Evolutionary conservation across 2,888 invertebrate species (phyloP), one percentile per base, ranked within the genome.

Genomic region (Coenonympha glycerion): DNA sequence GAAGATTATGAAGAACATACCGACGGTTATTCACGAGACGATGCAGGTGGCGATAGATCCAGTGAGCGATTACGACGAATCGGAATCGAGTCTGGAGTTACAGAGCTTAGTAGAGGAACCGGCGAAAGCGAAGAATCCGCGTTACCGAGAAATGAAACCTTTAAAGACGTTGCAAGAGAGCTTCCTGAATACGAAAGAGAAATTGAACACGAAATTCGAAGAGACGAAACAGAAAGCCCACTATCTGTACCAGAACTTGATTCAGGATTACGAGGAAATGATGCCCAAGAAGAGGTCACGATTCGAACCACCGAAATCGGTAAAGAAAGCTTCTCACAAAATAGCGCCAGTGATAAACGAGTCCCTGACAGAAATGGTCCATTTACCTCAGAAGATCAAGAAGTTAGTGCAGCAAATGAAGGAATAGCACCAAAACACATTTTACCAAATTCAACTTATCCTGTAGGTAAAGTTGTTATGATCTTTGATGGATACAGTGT

Each of bases 401-500:
- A 72, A 75, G 37, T 65, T 84, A 60, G 73, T 85, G 34, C 70
- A 77, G 58, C 71, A 79, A 55, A 79, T 84, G 73, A 80, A 78
- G 63, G 73, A 76, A 52, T 80, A 58, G 76, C 57, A 47, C 50
- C 61, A 34, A 59, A 62, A 56, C 30, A 52, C 62, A 30, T 57
- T 60, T 18, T 59, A 31, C 26, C 47, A 4, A 57, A 52, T 18
- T 41, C 47, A 22, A 50, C 47, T 28, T 34, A 48, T 26, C 54
- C 63, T 8, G 66, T 63, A 37, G 69, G 68, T 37, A 72, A 72
- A 28, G 65, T 74, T 36, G 78, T 86, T 4, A 75, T 77, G 52
- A 86, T 87, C 40, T 76, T 76, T 61, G 87, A 85, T 64, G 86
- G 87, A 5, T 87, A 87, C 53, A 87, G 87, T 63, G 71, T 82